A percentile compares a stretch with the other conserved stretches of the same genome.
Conservation (phyloP, 2,888 invertebrate species). For the Phania funesta region DNA sequence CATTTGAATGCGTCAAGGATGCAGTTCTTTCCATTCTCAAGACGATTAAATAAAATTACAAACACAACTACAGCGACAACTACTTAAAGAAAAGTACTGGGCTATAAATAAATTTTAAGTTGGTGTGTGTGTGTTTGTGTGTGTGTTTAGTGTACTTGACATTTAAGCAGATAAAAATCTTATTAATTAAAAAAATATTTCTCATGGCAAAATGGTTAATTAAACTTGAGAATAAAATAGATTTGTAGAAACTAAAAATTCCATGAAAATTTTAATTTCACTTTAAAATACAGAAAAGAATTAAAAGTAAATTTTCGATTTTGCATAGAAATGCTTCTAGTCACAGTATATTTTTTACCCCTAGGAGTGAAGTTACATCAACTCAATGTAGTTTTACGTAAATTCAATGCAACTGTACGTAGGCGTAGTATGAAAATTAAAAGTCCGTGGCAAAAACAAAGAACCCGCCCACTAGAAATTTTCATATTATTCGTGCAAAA, state of each 20-base stretch:
- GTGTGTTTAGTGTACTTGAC: slow-evolving; percentile 18
- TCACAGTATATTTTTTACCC: too few relatives aligned
- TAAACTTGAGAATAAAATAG: slow-evolving; percentile 13
- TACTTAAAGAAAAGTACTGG: neutral
- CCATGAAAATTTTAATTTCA: neutral
- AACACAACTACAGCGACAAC: neutral
- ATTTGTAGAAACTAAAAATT: neutral
- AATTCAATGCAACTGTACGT: too few relatives aligned
- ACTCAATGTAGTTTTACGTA: too few relatives aligned
- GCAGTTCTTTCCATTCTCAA: slow-evolving; percentile 15
- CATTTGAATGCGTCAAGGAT: slow-evolving; percentile 24
- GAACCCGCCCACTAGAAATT: too few relatives aligned
- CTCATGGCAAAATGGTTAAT: slow-evolving; percentile 40
- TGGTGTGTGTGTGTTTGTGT: neutral
- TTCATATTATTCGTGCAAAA: too few relatives aligned
- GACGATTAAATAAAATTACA: neutral
- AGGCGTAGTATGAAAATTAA: too few relatives aligned
- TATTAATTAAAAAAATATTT: slow-evolving; percentile 45
- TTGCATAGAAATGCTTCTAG: too few relatives aligned
- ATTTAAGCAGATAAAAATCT: slow-evolving; percentile 51
- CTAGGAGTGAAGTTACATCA: too few relatives aligned
- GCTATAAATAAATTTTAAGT: neutral
- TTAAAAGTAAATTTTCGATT: too few relatives aligned
- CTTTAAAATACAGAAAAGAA: neutral
- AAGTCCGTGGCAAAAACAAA: too few relatives aligned